Percentiles rank a stretch among this genome's conserved stretches.
phyloP scores from a whole-genome alignment of 2,888 invertebrate genomes.

The Thymelicus lineola region DNA sequence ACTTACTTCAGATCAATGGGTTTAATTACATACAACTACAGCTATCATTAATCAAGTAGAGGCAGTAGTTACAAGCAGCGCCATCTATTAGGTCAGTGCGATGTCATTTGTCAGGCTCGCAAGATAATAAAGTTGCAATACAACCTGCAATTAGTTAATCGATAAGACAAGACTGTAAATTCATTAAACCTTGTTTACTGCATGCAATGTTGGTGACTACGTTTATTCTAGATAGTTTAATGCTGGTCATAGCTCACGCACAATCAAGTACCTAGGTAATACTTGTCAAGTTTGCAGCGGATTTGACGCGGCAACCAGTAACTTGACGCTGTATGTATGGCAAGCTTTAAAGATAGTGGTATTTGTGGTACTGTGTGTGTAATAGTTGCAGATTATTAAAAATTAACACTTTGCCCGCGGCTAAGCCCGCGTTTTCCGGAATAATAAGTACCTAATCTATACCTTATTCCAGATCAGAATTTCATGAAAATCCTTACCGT shows the following conservation, averaged over 20 bases:
- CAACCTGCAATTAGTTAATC: conserved; percentile 20
- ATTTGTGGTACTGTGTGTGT: neutral
- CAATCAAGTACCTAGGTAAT: too few species aligned
- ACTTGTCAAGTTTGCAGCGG: too few species aligned
- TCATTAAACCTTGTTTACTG: conserved; percentile 4
- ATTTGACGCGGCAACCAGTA: too few species aligned
- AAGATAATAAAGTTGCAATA: conserved; percentile 26
- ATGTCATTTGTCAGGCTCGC: conserved; percentile 30
- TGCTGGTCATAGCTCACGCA: too few species aligned
- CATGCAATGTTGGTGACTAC: neutral
- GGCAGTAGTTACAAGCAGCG: neutral
- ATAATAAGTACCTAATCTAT: too few species aligned
- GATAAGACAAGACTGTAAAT: conserved; percentile 8
- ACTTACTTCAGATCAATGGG: too few species aligned
- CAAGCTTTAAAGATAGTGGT: neutral
- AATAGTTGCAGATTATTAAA: neutral
- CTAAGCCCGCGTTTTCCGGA: too few species aligned
- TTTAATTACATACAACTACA: neutral
- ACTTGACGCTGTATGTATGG: too few species aligned
- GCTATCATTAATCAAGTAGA: conserved; percentile 1
- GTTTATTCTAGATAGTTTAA: neutral
- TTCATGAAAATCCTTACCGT: too few species aligned
- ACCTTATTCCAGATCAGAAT: too few species aligned
- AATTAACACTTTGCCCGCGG: neutral
- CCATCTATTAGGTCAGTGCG: conserved; percentile 1